Percentiles rank a stretch among this genome's conserved stretches.
These are phyloP conservation scores for Myotis yumanensis DNA, from an alignment of 2,113 vertebrate species.

Conservation along the genomic window DNA sequence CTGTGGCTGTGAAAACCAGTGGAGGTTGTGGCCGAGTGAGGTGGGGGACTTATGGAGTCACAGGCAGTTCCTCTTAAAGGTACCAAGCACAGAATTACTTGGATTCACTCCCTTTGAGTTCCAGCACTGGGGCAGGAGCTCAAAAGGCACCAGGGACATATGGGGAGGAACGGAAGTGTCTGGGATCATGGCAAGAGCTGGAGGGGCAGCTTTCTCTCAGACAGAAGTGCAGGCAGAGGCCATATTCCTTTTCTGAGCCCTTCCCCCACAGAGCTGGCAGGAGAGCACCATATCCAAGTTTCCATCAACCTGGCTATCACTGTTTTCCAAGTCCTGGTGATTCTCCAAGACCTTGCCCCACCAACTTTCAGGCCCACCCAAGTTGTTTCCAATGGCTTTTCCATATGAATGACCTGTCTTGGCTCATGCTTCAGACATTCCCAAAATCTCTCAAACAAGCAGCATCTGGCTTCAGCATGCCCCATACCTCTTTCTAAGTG, in stretches of 20 bases:
- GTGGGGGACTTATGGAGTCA: neutral
- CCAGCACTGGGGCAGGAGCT: neutral
- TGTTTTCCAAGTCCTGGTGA: neutral
- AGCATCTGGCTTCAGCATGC: neutral
- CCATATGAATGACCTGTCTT: neutral
- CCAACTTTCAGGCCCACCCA: neutral
- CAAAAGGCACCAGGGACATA: neutral
- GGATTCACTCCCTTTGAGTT: neutral
- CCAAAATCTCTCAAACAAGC: neutral
- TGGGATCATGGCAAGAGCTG: neutral
- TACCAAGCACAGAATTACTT: neutral
- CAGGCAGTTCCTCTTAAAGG: neutral
- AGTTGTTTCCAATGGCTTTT: neutral
- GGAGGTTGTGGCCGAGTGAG: neutral
- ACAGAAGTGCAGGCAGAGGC: neutral
- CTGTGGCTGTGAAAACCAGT: neutral
- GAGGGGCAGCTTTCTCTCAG: neutral
- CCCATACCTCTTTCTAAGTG: neutral
- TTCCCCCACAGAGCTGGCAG: neutral
- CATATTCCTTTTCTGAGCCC: neutral
- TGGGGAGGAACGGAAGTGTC: neutral
- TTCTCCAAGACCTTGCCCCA: neutral
- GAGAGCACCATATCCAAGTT: neutral
- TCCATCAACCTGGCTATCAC: neutral
- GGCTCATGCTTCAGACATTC: neutral